phyloP scores from a whole-genome alignment of 2,113 vertebrate species.

The Glaucidium brasilianum region DNA sequence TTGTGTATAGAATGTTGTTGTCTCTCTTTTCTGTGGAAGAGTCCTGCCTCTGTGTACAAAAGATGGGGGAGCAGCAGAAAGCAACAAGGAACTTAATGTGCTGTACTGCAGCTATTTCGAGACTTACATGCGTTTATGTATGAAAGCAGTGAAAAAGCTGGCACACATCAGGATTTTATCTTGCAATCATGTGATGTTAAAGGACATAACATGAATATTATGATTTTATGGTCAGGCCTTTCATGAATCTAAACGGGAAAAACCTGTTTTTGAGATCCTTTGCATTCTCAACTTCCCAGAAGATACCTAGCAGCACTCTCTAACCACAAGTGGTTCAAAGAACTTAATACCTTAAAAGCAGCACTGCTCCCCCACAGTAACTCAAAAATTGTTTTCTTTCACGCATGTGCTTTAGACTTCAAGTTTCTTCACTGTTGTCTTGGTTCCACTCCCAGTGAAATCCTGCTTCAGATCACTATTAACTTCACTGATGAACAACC shows the following conservation, averaged over 20 bases:
- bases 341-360: background rate
- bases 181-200: background rate
- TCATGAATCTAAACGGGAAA: conserved; percentile 17
- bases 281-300: background rate
- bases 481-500: background rate
- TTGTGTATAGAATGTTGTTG: background rate
- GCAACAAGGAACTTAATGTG: background rate
- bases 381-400: background rate
- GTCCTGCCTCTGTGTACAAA: background rate
- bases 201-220: background rate
- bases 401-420: background rate
- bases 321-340: background rate
- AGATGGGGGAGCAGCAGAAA: background rate
- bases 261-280: background rate
- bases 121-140: fast-evolving
- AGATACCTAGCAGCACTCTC: background rate
- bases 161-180: background rate
- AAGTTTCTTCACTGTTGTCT: background rate
- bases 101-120: background rate
- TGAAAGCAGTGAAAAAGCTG: background rate
- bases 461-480: background rate
- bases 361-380: background rate
- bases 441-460: background rate
- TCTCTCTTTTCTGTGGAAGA: background rate
- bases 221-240: background rate